Conservation (phyloP, 2,113 vertebrate species). For the Sciurus niger region DNA sequence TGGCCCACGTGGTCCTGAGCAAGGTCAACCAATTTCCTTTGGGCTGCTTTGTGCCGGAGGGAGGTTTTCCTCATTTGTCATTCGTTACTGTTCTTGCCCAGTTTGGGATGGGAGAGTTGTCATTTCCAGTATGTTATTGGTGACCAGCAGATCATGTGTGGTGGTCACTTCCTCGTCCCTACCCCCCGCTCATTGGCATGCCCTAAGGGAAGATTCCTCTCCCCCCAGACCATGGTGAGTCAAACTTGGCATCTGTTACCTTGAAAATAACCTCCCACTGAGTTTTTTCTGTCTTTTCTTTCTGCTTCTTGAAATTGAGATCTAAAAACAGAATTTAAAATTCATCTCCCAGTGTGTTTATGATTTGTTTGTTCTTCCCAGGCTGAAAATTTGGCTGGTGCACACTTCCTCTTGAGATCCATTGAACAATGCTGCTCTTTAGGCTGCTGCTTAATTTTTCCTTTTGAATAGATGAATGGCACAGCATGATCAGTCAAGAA, state of each 20-base stretch:
- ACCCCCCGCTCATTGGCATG: too few relatives aligned
- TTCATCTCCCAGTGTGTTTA: neutral
- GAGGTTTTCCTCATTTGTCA: neutral
- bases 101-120: neutral
- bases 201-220: neutral
- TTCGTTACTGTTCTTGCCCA: neutral
- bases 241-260: neutral
- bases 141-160: neutral
- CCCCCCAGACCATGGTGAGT: neutral
- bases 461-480: neutral
- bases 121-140: neutral
- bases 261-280: neutral
- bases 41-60: neutral
- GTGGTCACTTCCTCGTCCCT: neutral
- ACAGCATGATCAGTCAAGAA: neutral
- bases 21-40: neutral
- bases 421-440: neutral
- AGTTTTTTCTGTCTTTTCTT: neutral
- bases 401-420: neutral
- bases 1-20: neutral
- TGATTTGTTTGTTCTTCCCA: neutral
- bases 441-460: neutral
- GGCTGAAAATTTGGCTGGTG: neutral
- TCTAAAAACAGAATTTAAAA: slow-evolving; percentile 67
- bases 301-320: neutral